Evolutionary conservation across 2,797 vertebrate genomes (phyloP), one percentile per base, ranked within the genome.

Genomic region (Channallabes apus): DNA sequence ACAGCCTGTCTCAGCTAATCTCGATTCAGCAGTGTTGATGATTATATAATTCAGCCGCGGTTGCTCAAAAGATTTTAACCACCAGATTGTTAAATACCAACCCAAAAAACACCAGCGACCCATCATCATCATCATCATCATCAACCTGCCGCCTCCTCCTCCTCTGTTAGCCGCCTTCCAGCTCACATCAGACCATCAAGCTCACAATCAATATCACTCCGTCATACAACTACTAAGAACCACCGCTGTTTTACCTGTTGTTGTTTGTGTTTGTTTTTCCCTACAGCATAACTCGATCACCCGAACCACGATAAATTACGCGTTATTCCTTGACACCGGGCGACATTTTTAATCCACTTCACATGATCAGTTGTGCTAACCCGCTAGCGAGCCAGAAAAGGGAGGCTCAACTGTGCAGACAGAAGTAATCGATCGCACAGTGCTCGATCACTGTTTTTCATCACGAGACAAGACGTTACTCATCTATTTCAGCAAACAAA

Each of bases 391-490:
- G 12, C 14, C 7, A 54, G 71, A 41, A 77, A 73, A 24, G 24
- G 20, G 68, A 29, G 35, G 32, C 20, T 59, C 65, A 77, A 41
- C 58, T 51, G 18, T 6, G 72, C 27, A 87, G 86, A 80, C 87
- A 1, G 14, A n/a, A 32, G n/a, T 15, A 87, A 9, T 75, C 18
- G 86, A 90, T 35, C 20, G 11, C 67, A 69, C 73, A 85, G 46
- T 6, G 5, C 15, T 82, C 78, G 86, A 86, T 35, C 58, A 54
- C 15, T 69, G 84, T 85, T 84, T 54, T 83, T 68, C 51, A 56
- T 82, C 64, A 75, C 80, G 80, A 79, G 85, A 24, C 65, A 22
- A 88, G 87, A 51, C 86, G 29, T 76, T n/a, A 83, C 35, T 76
- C 27, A 86, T 90, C 82, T 61, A 73, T n/a, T 18, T 14, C 18